Conservation (phyloP, 2,888 invertebrate genomes). For the Parnassius apollo region DNA sequence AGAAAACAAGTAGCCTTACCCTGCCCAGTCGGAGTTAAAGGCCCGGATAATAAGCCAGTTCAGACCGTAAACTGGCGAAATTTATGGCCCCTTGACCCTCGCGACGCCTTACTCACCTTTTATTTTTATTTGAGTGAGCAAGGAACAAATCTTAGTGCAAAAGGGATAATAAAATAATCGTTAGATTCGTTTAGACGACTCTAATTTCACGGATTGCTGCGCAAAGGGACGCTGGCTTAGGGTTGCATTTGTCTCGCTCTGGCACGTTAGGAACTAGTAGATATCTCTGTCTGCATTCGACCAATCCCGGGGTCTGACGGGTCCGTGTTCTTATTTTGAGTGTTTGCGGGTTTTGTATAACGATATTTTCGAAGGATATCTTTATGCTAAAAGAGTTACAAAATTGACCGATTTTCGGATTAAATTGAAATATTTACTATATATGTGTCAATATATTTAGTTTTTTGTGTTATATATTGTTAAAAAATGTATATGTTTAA, state of each 20-base stretch:
- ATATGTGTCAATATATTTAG: no score
- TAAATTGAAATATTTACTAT: no score
- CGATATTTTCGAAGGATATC: conserved; percentile 38
- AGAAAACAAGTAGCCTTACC: conserved; percentile 9
- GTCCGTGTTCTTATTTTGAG: conserved; percentile 59
- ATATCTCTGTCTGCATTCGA: conserved; percentile 50
- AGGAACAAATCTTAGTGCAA: conserved; percentile 81
- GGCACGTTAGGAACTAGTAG: conserved; percentile 25
- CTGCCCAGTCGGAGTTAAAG: conserved; percentile 56
- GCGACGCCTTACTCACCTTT: conserved; percentile 77
- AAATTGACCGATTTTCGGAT: background rate
- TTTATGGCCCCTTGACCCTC: conserved; percentile 76
- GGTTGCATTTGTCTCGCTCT: conserved; percentile 54
- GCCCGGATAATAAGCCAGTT: conserved; percentile 74
- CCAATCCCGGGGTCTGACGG: conserved; percentile 57
- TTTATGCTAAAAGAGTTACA: conserved; percentile 24
- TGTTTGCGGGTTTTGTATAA: conserved; percentile 62
- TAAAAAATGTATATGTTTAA: no score
- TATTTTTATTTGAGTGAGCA: conserved; percentile 82
- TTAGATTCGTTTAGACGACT: conserved; percentile 81
- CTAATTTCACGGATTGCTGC: conserved; percentile 80
- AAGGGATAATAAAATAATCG: conserved; percentile 82
- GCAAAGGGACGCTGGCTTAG: conserved; percentile 68
- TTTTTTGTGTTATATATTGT: no score
- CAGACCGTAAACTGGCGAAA: conserved; percentile 67